Base-by-base conservation (phyloP, 1,140 invertebrate genomes). In the Sitodiplosis mosellana region DNA sequence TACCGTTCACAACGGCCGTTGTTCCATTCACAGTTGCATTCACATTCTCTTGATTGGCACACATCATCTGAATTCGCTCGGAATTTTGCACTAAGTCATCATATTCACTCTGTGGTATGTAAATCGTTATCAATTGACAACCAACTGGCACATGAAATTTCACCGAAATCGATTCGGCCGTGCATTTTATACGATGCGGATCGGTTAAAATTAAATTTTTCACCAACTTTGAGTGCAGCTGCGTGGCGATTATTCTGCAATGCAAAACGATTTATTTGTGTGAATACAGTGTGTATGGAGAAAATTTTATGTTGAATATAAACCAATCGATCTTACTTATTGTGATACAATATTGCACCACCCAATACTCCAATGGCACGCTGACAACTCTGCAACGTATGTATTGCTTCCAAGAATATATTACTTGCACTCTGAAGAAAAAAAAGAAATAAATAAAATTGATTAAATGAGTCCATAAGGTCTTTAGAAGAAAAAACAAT, bases 371-470 rank as follows among this genome's bases (percentile, higher is more conserved):
- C 79, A 52, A 70, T 73, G 43, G 72, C 78, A 53, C 76, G 73
- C 61, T 83, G 79, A 59, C 80, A 86, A 56, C 77, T 76, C 52
- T 86, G 79, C 40, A 88, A 64, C 43, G 86, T 73, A 60, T 86
- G 78, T 63, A 82, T 77, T n/a, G 81, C 77, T 66, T 86, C 81
- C 58, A 86, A 69, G 60, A 82, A 87, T 48, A 86, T 74, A 53
- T 77, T 81, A 56, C 78, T 84, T 20, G 80, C 81, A 66, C 79
- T 86, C 81, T 85, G 59, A 15, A 67, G 67, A 44, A 21, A 56
- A 51, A 50, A 56, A 56, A 55, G 53, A 45, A 43, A 49, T 33
- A 15, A n/a, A n/a, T n/a, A n/a, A n/a, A n/a, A n/a, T n/a, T 33
- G n/a, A n/a, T n/a, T n/a, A n/a, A n/a, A n/a, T n/a, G n/a, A n/a